These are phyloP conservation scores for Eristalis arbustorum DNA, from an alignment of 2,888 invertebrate species.

Conservation along the genomic window DNA sequence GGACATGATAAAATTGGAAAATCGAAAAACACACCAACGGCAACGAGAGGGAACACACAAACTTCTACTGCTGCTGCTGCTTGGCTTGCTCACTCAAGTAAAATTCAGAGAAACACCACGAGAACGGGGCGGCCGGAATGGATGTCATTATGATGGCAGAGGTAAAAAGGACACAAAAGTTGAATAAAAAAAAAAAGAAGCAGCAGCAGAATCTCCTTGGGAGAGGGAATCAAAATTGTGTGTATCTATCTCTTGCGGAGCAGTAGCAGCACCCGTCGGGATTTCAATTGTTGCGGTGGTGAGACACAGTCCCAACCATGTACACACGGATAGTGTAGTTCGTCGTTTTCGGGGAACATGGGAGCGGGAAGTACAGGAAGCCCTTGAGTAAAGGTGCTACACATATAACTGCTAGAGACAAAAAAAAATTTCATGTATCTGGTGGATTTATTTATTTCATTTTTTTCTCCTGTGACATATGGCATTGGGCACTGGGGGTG, in stretches of 20 bases:
- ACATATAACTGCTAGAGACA: neutral
- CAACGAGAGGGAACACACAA: neutral
- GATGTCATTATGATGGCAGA: conserved; percentile 69
- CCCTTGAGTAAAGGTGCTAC: conserved; percentile 53
- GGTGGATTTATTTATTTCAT: neutral
- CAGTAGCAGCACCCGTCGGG: conserved; percentile 50
- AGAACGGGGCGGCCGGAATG: conserved; percentile 30
- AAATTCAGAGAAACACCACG: conserved; percentile 52
- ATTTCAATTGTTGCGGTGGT: conserved; percentile 64
- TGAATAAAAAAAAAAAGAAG: conserved; percentile 9
- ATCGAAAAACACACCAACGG: conserved; percentile 52
- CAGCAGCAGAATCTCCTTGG: conserved; percentile 55
- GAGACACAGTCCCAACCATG: conserved; percentile 29
- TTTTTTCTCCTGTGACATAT: neutral
- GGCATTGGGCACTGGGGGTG: neutral
- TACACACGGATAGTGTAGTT: conserved; percentile 41
- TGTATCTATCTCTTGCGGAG: conserved; percentile 66
- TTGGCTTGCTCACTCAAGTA: conserved; percentile 27
- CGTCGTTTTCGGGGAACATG: neutral
- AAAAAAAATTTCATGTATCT: conserved; percentile 31
- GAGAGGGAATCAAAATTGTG: conserved; percentile 66
- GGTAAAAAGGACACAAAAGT: conserved; percentile 67
- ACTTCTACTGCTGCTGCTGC: neutral
- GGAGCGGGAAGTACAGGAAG: neutral
- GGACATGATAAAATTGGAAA: conserved; percentile 61